Evolutionary conservation across 2,888 invertebrate genomes (phyloP).

Genomic region (Drepanosiphum platanoidis): DNA sequence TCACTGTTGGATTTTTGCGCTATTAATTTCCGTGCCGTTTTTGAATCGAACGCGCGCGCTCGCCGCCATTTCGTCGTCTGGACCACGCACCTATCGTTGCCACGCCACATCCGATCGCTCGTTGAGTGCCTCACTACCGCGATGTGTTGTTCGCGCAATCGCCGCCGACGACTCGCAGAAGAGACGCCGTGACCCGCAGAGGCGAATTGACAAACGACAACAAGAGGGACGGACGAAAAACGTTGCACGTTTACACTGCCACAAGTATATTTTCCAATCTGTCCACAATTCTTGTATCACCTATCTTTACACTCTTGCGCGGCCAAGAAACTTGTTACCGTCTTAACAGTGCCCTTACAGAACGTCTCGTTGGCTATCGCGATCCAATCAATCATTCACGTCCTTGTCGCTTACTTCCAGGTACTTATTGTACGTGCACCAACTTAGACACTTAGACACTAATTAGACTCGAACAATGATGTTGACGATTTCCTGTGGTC

Average conservation of each 20-base stretch:
- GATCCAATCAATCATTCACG: too few relatives aligned
- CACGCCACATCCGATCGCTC: background rate
- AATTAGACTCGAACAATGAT: too few relatives aligned
- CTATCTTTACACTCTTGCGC: background rate
- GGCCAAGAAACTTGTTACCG: background rate
- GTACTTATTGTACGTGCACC: too few relatives aligned
- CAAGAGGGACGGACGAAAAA: background rate
- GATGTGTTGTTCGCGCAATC: background rate
- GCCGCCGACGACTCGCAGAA: background rate
- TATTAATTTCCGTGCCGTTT: constrained; percentile 22
- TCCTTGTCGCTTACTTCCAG: too few relatives aligned
- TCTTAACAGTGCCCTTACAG: background rate
- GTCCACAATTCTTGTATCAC: background rate
- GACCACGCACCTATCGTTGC: background rate
- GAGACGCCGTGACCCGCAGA: background rate
- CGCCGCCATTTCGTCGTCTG: background rate
- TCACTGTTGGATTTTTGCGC: constrained; percentile 53
- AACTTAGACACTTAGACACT: too few relatives aligned
- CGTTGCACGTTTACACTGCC: background rate
- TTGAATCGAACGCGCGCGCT: background rate
- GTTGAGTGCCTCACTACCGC: background rate
- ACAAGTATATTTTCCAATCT: background rate
- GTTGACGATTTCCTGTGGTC: too few relatives aligned
- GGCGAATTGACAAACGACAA: background rate
- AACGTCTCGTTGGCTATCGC: background rate